Evolutionary conservation across 2,113 vertebrate species (phyloP).

Genomic region (Dolichallabes microphthalmus): DNA sequence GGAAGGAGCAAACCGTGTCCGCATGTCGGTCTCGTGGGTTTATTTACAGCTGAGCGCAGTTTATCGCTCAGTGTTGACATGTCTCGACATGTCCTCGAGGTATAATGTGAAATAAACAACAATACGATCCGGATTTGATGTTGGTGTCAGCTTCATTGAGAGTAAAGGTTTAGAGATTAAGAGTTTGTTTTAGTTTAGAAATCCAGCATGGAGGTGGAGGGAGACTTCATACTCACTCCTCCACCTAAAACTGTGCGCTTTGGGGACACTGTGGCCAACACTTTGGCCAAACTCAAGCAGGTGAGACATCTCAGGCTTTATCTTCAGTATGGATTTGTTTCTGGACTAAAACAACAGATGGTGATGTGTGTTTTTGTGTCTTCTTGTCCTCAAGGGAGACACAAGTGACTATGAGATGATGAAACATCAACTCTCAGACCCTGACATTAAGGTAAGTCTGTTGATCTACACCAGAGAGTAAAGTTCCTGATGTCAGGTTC

Average conservation of each 20-base stretch:
- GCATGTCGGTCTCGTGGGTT: neutral
- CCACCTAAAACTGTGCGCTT: constrained; percentile 88
- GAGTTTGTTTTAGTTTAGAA: neutral
- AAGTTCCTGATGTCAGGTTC: neutral
- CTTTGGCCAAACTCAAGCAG: constrained; percentile 79
- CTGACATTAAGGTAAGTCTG: constrained; percentile 88
- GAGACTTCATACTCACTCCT: constrained; percentile 82
- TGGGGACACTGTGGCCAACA: constrained; percentile 81
- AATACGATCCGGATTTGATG: neutral
- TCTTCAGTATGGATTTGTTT: neutral
- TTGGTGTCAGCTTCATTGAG: neutral
- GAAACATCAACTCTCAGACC: constrained; percentile 87
- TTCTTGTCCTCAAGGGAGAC: constrained; percentile 77
- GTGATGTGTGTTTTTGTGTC: neutral
- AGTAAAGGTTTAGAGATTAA: neutral
- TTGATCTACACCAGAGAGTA: neutral
- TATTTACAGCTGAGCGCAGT: neutral
- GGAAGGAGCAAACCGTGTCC: neutral
- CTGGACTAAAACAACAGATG: neutral
- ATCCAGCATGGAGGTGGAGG: constrained; percentile 72
- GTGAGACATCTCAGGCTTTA: constrained; percentile 63
- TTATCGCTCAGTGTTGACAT: neutral
- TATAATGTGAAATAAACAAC: neutral
- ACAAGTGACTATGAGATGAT: constrained; percentile 84
- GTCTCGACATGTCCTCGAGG: neutral